phyloP scores from a whole-genome alignment of 2,113 vertebrate genomes.

The Melanerpes formicivorus region DNA sequence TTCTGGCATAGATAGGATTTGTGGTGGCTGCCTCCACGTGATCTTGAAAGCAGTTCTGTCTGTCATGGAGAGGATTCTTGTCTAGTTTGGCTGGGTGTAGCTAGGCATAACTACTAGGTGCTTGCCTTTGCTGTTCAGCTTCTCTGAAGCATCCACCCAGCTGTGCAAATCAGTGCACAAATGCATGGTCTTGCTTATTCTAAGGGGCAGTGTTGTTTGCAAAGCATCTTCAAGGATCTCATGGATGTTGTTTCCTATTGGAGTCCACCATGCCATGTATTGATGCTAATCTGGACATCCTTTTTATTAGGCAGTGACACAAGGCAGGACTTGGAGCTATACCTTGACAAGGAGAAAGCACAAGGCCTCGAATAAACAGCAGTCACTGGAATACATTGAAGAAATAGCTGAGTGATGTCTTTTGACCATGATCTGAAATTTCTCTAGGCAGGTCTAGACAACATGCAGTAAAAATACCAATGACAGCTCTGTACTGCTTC shows the following conservation, averaged over 20 bases:
- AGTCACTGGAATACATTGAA: not conserved
- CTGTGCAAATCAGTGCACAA: not conserved
- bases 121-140: not conserved
- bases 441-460: not conserved
- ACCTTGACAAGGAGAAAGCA: not conserved
- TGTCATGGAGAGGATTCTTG: not conserved
- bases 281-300: not conserved
- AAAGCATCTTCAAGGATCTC: not conserved
- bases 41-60: not conserved
- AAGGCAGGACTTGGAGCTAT: not conserved
- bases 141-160: not conserved
- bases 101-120: not conserved
- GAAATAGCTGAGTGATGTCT: not conserved
- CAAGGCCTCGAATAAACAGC: not conserved
- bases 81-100: not conserved
- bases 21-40: not conserved
- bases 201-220: not conserved
- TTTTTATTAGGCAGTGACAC: not conserved
- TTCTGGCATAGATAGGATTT: not conserved
- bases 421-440: not conserved
- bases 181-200: not conserved
- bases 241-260: rapidly evolving
- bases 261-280: not conserved
- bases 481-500: not conserved
- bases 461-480: not conserved